Percentiles rank a stretch among this genome's conserved stretches.
Evolutionary conservation across 2,888 invertebrate genomes (phyloP).

Genomic region (Mimachlamys varia): DNA sequence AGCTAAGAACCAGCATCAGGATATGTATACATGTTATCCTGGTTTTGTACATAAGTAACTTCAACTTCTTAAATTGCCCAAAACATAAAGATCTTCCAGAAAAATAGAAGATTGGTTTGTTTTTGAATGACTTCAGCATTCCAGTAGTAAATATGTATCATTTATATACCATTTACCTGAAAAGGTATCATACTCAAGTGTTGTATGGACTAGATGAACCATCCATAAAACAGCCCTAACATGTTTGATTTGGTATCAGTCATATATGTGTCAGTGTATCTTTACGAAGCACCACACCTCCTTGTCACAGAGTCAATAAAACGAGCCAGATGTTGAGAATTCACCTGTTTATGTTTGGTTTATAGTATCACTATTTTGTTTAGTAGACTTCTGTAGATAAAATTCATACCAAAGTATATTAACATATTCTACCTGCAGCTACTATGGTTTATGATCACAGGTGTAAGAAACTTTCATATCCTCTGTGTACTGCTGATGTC

Average conservation of each 20-base stretch:
- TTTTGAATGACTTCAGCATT: neutral
- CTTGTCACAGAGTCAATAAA: neutral
- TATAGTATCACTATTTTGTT: neutral
- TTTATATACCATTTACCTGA: neutral
- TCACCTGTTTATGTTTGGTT: neutral
- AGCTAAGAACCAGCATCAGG: too few species aligned
- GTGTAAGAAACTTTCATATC: neutral
- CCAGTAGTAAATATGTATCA: neutral
- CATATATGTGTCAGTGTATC: neutral
- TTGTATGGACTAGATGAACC: too few species aligned
- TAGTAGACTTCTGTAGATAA: neutral
- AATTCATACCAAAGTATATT: neutral
- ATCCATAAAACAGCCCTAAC: neutral
- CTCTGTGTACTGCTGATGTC: neutral
- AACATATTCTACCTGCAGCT: slow-evolving; percentile 31
- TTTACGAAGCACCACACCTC: neutral
- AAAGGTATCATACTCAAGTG: too few species aligned
- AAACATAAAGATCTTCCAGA: too few species aligned
- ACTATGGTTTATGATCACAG: neutral
- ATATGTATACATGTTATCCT: too few species aligned
- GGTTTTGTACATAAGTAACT: too few species aligned
- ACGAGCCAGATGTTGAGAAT: neutral
- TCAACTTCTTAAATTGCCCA: too few species aligned
- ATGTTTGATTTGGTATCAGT: neutral
- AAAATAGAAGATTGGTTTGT: too few species aligned